Evolutionary conservation across 1,140 invertebrate species (phyloP), one percentile per base, ranked within the genome.

Genomic region (Bombus breviceps): DNA sequence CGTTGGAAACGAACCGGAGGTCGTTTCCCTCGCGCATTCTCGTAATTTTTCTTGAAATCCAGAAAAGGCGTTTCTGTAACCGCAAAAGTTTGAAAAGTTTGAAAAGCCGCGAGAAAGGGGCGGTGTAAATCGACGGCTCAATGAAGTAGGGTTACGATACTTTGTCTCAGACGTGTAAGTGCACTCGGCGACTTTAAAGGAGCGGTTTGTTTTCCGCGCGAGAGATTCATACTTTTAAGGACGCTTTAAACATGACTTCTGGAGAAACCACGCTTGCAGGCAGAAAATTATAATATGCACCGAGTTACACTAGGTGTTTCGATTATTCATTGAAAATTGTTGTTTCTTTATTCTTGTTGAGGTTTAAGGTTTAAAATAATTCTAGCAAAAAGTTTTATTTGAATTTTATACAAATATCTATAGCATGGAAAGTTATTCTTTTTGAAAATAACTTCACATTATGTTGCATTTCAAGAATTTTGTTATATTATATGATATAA

Each of bases 141-240:
- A 92, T 92, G 91, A 92, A 92, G 83, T 79, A 74, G 66, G 28
- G 80, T 69, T 80, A 90, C 90, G 89, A 87, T 87, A 88, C 89
- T 92, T 91, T 92, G 86, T 92, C 90, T 91, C 77, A 66, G 68
- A 81, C 86, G 86, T 81, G 34, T 59, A 90, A 91, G 88, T 86
- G 75, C 83, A 47, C 79, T 79, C 71, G 72, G 71, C 59, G 82
- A 88, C 74, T 82, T 85, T 66, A 87, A 69, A 72, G 62, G 68
- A 13, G 47, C 53, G 39, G 68, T 68, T 77, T 53, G 64, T 83
- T 77, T 68, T 64, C 15, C 43, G 73, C 73, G 64, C 43, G 25
- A 47, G 57, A 25, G 71, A 28, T 53, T 25, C 2, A 2, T 41
- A n/a, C 25, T 66, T 43, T 59, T 28, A 66, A 77, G 32, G n/a